phyloP scores from a whole-genome alignment of 2,113 vertebrate species.

The Paradoxurus hermaphroditus region DNA sequence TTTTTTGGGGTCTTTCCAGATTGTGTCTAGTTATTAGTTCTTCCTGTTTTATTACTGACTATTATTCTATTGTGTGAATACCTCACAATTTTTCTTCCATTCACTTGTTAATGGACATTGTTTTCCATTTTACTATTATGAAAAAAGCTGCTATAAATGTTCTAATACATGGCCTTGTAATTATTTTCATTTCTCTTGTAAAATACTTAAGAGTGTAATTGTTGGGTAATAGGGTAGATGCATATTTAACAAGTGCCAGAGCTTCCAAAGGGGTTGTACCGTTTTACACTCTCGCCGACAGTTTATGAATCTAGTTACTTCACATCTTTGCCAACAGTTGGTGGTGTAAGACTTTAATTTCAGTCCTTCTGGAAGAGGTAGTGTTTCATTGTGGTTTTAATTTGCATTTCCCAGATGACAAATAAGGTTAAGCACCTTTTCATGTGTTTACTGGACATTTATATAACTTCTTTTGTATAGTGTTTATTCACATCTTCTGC shows the following conservation, averaged over 20 bases:
- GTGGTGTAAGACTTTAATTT: neutral
- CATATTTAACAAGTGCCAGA: neutral
- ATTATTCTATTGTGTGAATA: neutral
- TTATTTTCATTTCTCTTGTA: slow-evolving; percentile 4
- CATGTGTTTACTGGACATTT: neutral
- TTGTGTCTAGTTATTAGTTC: neutral
- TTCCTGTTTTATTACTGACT: neutral
- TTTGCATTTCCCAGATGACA: neutral
- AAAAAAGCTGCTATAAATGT: neutral
- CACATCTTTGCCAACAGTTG: neutral
- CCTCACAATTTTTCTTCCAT: neutral
- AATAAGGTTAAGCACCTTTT: neutral
- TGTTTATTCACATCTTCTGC: neutral
- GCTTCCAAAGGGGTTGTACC: neutral
- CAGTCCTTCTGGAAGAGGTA: neutral
- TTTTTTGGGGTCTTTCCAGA: neutral
- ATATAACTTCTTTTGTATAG: neutral
- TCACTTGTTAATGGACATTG: neutral
- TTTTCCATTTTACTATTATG: neutral
- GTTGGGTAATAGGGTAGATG: neutral
- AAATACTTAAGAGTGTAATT: neutral
- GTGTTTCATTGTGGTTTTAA: neutral
- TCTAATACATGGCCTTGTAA: neutral
- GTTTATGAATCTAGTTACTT: neutral
- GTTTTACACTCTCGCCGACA: neutral